Conservation (phyloP, 2,888 invertebrate species). For the Villa cingulata region DNA sequence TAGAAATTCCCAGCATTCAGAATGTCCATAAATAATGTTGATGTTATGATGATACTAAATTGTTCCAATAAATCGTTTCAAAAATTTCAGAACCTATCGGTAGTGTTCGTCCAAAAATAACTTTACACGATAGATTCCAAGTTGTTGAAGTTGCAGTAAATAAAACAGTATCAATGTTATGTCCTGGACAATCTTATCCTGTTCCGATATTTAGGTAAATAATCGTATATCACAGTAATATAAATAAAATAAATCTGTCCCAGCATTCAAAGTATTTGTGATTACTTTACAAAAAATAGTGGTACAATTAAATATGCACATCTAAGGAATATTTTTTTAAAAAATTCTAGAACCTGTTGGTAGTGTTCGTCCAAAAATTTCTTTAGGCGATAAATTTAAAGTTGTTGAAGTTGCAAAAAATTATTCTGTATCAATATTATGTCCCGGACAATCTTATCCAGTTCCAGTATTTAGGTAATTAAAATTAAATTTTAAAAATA, state of each 20-base stretch:
- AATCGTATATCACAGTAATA: background rate
- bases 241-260: background rate
- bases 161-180: slow-evolving; percentile 40
- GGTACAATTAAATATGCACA: too few relatives aligned
- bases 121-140: slow-evolving; percentile 38
- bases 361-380: slow-evolving; percentile 46
- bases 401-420: slow-evolving; percentile 25
- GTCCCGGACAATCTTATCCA: slow-evolving; percentile 63
- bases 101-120: slow-evolving; percentile 46
- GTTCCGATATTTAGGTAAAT: slow-evolving; percentile 58
- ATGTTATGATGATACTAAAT: too few relatives aligned
- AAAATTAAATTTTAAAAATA: slow-evolving; percentile 20
- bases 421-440: slow-evolving; percentile 44
- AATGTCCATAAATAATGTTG: background rate
- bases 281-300: too few relatives aligned
- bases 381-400: slow-evolving; percentile 35
- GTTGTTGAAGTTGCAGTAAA: slow-evolving; percentile 24
- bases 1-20: slow-evolving; percentile 14
- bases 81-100: slow-evolving; percentile 35
- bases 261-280: background rate
- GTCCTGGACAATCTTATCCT: slow-evolving; percentile 63
- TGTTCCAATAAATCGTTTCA: too few relatives aligned
- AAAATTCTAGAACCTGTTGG: slow-evolving; percentile 43
- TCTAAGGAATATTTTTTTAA: background rate
- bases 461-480: slow-evolving; percentile 58